Evolutionary conservation across 2,113 vertebrate genomes (phyloP).

Genomic region (Ibidorhyncha struthersii): DNA sequence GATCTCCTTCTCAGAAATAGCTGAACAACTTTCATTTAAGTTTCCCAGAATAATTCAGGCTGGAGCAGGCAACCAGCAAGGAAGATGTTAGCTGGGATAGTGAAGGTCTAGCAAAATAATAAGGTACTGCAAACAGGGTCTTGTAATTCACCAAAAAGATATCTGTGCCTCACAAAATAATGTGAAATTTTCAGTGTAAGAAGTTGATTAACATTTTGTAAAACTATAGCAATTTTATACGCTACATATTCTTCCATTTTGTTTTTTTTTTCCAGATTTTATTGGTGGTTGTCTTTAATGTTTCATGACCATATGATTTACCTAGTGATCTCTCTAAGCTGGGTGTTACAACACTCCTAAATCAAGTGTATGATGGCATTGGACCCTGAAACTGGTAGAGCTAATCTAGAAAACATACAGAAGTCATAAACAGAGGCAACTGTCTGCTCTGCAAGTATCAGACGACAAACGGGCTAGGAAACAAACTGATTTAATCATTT

Average conservation of each 20-base stretch:
- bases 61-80: not conserved
- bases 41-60: not conserved
- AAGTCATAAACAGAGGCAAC: not conserved
- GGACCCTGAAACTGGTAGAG: not conserved
- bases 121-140: not conserved
- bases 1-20: not conserved
- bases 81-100: not conserved
- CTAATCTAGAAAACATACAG: not conserved
- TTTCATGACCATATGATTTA: not conserved
- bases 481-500: not conserved
- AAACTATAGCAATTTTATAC: not conserved
- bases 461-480: not conserved
- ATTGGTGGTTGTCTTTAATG: not conserved
- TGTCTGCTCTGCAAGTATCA: not conserved
- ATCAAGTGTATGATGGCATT: fast-evolving
- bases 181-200: not conserved
- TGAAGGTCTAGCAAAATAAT: not conserved
- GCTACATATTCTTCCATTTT: not conserved
- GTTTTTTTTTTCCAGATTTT: not conserved
- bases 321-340: not conserved
- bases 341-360: not conserved
- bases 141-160: not conserved
- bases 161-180: not conserved
- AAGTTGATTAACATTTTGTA: not conserved
- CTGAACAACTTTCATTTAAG: not conserved